Evolutionary conservation across 2,888 invertebrate genomes (phyloP), one percentile per base, ranked within the genome.

Genomic region (Spilosoma lubricipeda): DNA sequence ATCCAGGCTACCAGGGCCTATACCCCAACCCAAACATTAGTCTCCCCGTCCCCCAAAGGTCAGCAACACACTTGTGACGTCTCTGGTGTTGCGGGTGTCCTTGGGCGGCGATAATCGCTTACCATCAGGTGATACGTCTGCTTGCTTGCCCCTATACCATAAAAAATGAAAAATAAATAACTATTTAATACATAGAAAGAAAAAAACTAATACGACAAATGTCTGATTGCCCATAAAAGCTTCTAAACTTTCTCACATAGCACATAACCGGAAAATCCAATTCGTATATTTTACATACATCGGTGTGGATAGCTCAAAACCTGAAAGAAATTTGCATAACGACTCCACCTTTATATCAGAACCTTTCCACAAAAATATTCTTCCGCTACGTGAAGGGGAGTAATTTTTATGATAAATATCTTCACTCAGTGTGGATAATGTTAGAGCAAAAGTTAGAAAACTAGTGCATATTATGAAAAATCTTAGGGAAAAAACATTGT

Each of bases 391-490:
- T 75, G 76, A 85, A 86, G 78, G 81, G 77, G 78, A 76, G 87
- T 88, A 88, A 86, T 88, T 88, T 88, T 88, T 84, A 82, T 87
- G 87, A 86, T 82, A 87, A 86, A 86, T 86, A 87, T 70, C 59
- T 74, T 48, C 79, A 82, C 80, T 78, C 75, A 74, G 33, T 71
- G 71, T 30, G 72, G 75, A 70, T 74, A 77, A 78, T 74, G 74
- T 70, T 45, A 64, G 75, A 33, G 70, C 64, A 67, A 78, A 77
- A 72, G 70, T 80, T 80, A 74, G 67, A 67, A 68, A 64, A 75
- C 64, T 64, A 75, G 71, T 77, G 75, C 77, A 75, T 33, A 75
- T 64, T 74, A 73, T 78, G 30, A 3, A 64, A 75, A 64, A 72
- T 71, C 71, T 78, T 67, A 77, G 80, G 77, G 4, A 13, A 13